Evolutionary conservation across 1,140 invertebrate genomes (phyloP).

Genomic region (Ceratina australensis): DNA sequence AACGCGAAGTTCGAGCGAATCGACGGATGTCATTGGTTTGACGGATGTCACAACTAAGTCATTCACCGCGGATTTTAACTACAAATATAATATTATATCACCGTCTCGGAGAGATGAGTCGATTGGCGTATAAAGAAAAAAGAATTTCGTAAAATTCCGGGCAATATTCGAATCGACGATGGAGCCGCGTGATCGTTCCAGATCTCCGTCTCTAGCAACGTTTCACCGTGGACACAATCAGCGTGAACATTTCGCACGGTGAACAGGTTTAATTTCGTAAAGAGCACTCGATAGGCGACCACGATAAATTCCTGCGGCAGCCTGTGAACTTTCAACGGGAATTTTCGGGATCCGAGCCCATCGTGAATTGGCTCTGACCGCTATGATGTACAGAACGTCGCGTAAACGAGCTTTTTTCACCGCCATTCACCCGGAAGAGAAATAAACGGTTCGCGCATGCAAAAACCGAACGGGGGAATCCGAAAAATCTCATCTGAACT

Average conservation of each 20-base stretch:
- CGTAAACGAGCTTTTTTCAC: slow-evolving; percentile 7
- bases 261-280: slow-evolving; percentile 62
- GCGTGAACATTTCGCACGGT: background rate
- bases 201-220: slow-evolving; percentile 28
- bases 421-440: background rate
- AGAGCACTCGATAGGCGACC: slow-evolving; percentile 53
- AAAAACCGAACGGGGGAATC: background rate
- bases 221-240: slow-evolving; percentile 4
- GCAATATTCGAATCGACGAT: background rate
- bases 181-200: slow-evolving; percentile 2
- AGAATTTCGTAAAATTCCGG: background rate
- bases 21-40: background rate
- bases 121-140: background rate
- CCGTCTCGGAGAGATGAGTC: background rate
- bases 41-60: no score
- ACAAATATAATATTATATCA: no score
- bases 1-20: background rate
- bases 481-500: background rate
- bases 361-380: slow-evolving; percentile 33
- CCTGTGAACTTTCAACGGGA: slow-evolving; percentile 57
- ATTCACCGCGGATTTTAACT: no score
- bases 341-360: slow-evolving; percentile 50
- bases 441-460: background rate
- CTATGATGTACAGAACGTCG: slow-evolving; percentile 34
- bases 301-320: slow-evolving; percentile 55